phyloP scores from a whole-genome alignment of 2,113 vertebrate species.

The Rhinogobius similis region DNA sequence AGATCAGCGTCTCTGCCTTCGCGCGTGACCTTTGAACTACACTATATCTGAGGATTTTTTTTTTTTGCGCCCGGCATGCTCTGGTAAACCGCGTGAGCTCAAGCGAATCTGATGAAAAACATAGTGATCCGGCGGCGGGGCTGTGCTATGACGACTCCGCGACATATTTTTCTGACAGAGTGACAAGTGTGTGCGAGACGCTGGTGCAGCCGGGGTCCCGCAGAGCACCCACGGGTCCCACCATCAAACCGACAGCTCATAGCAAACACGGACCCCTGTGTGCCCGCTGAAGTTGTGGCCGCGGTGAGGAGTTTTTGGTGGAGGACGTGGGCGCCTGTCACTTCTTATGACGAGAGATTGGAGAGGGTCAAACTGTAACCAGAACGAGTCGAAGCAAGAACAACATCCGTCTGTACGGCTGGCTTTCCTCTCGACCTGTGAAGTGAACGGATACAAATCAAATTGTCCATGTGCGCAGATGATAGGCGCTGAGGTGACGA shows the following conservation, averaged over 20 bases:
- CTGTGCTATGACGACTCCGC: constrained; percentile 27
- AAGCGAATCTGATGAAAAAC: constrained; percentile 61
- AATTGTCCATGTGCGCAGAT: constrained; percentile 35
- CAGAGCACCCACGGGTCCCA: constrained; percentile 30
- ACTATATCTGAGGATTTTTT: constrained; percentile 16
- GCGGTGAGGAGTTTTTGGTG: constrained; percentile 28
- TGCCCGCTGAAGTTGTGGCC: constrained; percentile 50
- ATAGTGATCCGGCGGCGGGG: constrained; percentile 13
- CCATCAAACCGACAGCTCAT: constrained; percentile 63
- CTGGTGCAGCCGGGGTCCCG: constrained; percentile 42
- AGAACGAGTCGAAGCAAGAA: not conserved
- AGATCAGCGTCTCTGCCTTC: constrained; percentile 25
- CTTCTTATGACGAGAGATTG: constrained; percentile 51
- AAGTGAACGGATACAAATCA: not conserved
- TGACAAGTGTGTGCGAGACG: constrained; percentile 55
- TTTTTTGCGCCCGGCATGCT: constrained; percentile 25
- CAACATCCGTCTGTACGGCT: not conserved
- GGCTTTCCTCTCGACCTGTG: not conserved
- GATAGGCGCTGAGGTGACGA: constrained; percentile 11
- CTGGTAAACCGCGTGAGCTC: constrained; percentile 31
- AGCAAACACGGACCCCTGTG: constrained; percentile 28
- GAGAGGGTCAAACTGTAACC: not conserved
- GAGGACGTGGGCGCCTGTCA: constrained; percentile 49
- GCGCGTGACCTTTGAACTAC: constrained; percentile 34
- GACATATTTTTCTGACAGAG: constrained; percentile 62